These are phyloP conservation scores for Orientallactaga bullata DNA, from an alignment of 2,113 vertebrate species.

Conservation along the genomic window DNA sequence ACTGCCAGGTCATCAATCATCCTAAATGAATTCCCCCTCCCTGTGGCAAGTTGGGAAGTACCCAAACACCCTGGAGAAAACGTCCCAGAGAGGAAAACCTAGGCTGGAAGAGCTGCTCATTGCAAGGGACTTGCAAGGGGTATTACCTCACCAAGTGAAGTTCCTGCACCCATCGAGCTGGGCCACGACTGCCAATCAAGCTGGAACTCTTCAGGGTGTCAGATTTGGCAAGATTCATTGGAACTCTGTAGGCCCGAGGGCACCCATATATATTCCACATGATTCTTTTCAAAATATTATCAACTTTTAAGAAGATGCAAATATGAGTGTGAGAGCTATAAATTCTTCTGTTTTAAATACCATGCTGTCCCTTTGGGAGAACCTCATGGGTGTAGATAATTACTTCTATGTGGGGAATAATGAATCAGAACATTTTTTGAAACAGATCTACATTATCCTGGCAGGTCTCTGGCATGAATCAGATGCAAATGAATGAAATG, in stretches of 20 bases:
- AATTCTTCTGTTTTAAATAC: constrained; percentile 81
- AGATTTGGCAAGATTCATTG: constrained; percentile 72
- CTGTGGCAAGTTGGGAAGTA: constrained; percentile 47
- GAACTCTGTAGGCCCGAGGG: constrained; percentile 67
- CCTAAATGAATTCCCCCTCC: constrained; percentile 70
- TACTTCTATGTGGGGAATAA: constrained; percentile 77
- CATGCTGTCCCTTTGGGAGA: constrained; percentile 79
- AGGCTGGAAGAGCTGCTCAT: neutral
- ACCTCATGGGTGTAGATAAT: constrained; percentile 79
- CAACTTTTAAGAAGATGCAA: constrained; percentile 70
- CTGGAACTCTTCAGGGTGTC: constrained; percentile 8
- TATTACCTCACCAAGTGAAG: constrained; percentile 41
- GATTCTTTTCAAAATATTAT: constrained; percentile 74
- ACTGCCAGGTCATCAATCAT: constrained; percentile 68
- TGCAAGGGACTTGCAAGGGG: neutral
- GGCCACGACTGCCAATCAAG: constrained; percentile 33
- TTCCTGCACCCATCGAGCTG: constrained; percentile 16
- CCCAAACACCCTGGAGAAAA: constrained; percentile 61
- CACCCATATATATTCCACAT: constrained; percentile 52
- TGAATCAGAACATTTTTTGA: constrained; percentile 78
- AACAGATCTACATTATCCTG: constrained; percentile 78
- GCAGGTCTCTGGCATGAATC: constrained; percentile 74
- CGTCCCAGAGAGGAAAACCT: constrained; percentile 56
- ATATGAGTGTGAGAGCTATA: constrained; percentile 78
- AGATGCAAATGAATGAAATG: constrained; percentile 75